Conservation (phyloP, 2,797 vertebrate species). For the Champsocephalus esox region DNA sequence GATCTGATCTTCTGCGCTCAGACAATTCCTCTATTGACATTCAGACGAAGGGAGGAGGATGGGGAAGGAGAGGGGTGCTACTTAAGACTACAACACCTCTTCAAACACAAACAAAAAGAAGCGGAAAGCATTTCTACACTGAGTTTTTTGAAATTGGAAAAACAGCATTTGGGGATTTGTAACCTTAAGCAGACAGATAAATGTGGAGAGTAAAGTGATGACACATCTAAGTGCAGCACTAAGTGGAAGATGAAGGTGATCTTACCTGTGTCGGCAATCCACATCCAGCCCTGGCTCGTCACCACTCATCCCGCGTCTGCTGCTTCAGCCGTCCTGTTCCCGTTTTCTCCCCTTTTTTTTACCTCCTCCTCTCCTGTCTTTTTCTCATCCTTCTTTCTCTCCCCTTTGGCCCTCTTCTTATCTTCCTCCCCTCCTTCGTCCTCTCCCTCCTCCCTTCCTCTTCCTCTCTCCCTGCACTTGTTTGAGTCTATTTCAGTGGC, state of each 20-base stretch:
- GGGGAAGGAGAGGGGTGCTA: neutral
- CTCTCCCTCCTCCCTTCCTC: slow-evolving; percentile 39
- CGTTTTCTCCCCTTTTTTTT: neutral
- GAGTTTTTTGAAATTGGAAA: slow-evolving; percentile 30
- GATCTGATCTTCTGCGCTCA: slow-evolving; percentile 55
- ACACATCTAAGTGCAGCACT: slow-evolving; percentile 7
- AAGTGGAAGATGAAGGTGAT: slow-evolving; percentile 53
- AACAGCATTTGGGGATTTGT: neutral
- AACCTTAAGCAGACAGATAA: neutral
- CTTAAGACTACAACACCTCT: slow-evolving; percentile 30
- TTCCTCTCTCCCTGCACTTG: slow-evolving; percentile 78
- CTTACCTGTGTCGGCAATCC: slow-evolving; percentile 84
- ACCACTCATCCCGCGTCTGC: slow-evolving; percentile 80
- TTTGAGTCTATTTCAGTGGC: slow-evolving; percentile 87
- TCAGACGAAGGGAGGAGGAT: neutral
- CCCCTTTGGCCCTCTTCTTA: slow-evolving; percentile 55
- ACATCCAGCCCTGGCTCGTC: slow-evolving; percentile 82
- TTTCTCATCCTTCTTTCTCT: slow-evolving; percentile 30
- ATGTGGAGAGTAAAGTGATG: slow-evolving; percentile 10
- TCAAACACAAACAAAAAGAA: slow-evolving; percentile 17
- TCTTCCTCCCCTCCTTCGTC: slow-evolving; percentile 36
- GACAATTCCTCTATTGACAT: slow-evolving; percentile 49
- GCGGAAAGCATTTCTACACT: slow-evolving; percentile 11
- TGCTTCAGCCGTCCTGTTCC: slow-evolving; percentile 73
- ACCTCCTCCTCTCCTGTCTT: neutral